These are phyloP conservation scores for Biston betularia DNA, from an alignment of 2,888 invertebrate genomes.

Conservation along the genomic window DNA sequence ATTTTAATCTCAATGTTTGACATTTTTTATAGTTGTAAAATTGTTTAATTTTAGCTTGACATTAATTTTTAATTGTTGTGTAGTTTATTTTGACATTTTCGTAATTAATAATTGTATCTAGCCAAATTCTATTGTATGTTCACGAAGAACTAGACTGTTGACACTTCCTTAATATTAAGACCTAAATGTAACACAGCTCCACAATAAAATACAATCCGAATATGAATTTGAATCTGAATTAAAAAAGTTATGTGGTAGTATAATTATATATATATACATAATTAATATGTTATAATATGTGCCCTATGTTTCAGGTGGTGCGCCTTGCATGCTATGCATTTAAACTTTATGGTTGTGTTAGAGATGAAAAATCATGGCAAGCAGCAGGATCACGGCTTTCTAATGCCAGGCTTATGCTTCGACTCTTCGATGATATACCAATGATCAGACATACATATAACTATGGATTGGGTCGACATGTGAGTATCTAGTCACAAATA, in stretches of 20 bases:
- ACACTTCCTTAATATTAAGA: too few relatives aligned
- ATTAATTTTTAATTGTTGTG: too few relatives aligned
- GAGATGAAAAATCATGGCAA: slow-evolving; percentile 86
- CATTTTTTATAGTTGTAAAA: too few relatives aligned
- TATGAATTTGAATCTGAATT: too few relatives aligned
- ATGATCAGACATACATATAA: slow-evolving; percentile 90
- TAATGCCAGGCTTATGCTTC: slow-evolving; percentile 90
- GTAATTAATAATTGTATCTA: too few relatives aligned
- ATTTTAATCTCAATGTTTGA: too few relatives aligned
- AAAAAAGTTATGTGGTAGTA: not conserved
- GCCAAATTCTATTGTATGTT: too few relatives aligned
- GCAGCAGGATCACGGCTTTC: slow-evolving; percentile 90
- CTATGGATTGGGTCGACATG: slow-evolving; percentile 90
- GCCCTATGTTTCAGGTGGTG: slow-evolving; percentile 84
- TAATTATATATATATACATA: not conserved
- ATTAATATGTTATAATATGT: not conserved
- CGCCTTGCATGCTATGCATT: slow-evolving; percentile 92
- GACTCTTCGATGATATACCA: slow-evolving; percentile 94
- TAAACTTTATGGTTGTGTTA: slow-evolving; percentile 89
- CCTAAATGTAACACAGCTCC: too few relatives aligned
- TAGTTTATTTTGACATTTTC: too few relatives aligned
- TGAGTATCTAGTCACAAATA: slow-evolving; percentile 56
- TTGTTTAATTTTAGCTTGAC: too few relatives aligned
- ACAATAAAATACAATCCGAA: too few relatives aligned
- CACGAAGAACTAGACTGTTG: too few relatives aligned